Evolutionary conservation across 1,140 invertebrate species (phyloP), one percentile per base, ranked within the genome.

Genomic region (Meloidogyne hapla): DNA sequence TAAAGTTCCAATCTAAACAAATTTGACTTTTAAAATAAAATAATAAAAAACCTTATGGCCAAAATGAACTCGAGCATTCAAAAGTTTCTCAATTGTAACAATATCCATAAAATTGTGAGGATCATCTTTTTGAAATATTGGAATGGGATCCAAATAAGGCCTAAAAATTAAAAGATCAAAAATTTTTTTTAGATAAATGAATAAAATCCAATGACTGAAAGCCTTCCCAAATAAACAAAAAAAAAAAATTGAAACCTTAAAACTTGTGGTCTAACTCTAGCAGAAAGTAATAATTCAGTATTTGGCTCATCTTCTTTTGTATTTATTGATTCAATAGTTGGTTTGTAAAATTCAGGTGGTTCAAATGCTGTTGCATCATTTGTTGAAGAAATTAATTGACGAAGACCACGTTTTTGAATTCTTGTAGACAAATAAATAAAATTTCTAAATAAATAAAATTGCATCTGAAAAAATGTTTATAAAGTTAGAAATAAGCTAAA

Each of bases 51-150:
- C 91, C 87, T 94, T 95, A 85, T 99, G 97, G 1, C 97, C 91
- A 87, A 92, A 92, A 87, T 99, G 96, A 3, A 98, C 93, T 84
- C 93, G 89, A 0, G 93, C 92, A 83, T 95, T 90, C 86, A 96
- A 98, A 71, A 99, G 89, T 87, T 97, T 93, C 85, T 92, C 91
- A 0, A 98, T 90, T 21, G 66, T 63, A 40, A 78, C 77, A n/a
- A 68, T 10, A 23, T 33, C 38, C 18, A 56, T 21, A 67, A 75
- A 67, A 28, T n/a, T 33, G 45, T 69, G 26, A 4, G 38, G 38
- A 65, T 71, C 21, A 15, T 66, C 69, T 28, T 2, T 2, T 42
- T 28, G 18, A 15, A 28, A 64, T 63, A 21, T 26, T 45, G 69
- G 69, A 63, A 40, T 40, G 28, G 70, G 70, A 18, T 73, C 70